phyloP scores from a whole-genome alignment of 1,140 invertebrate genomes.

The Atta texana region DNA sequence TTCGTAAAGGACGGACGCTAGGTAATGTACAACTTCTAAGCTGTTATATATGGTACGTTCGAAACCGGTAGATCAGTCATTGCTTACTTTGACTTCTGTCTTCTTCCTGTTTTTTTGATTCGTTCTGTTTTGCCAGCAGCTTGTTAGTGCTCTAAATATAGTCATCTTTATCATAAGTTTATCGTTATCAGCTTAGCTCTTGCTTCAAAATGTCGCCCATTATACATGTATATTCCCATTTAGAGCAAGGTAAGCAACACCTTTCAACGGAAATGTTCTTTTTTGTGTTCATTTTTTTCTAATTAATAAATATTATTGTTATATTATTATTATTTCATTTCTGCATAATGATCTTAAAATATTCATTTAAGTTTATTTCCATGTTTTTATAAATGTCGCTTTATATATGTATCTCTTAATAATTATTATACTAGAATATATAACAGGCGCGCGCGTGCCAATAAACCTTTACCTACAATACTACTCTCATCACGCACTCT shows the following conservation, averaged over 20 bases:
- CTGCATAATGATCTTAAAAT: slow-evolving; percentile 18
- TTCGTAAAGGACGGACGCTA: slow-evolving; percentile 43
- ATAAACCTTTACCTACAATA: too few relatives aligned
- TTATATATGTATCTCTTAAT: background rate
- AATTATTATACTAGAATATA: background rate
- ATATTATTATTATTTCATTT: background rate
- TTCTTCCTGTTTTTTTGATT: background rate
- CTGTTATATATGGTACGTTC: slow-evolving; percentile 7
- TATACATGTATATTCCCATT: slow-evolving; percentile 51
- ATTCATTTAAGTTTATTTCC: too few relatives aligned
- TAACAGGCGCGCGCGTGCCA: too few relatives aligned
- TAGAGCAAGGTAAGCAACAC: slow-evolving; percentile 73
- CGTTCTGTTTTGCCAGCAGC: slow-evolving; percentile 11
- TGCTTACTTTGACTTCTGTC: background rate
- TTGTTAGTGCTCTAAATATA: slow-evolving; percentile 68
- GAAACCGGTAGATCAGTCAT: background rate
- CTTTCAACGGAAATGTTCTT: slow-evolving; percentile 71
- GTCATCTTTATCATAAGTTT: slow-evolving; percentile 61
- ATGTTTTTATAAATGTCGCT: too few relatives aligned
- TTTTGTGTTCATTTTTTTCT: slow-evolving; percentile 42
- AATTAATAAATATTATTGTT: slow-evolving; percentile 19
- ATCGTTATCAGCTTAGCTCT: slow-evolving; percentile 69
- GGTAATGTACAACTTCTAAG: background rate
- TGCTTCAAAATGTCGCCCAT: slow-evolving; percentile 40
- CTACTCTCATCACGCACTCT: too few relatives aligned